Conservation (phyloP, 1,140 invertebrate species). For the Dendroctonus ponderosae region DNA sequence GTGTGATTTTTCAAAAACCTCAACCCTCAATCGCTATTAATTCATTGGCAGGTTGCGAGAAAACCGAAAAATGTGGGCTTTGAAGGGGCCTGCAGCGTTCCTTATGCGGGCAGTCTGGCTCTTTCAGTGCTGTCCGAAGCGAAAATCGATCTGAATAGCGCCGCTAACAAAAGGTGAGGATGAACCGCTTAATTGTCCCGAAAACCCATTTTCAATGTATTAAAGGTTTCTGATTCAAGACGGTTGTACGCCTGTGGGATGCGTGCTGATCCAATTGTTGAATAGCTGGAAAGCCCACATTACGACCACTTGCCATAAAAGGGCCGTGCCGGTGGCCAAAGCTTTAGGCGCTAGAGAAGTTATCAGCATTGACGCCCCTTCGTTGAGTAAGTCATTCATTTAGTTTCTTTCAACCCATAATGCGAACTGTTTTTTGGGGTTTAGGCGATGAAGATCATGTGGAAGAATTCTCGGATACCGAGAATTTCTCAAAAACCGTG, state of each 20-base stretch:
- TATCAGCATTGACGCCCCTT: constrained; percentile 43
- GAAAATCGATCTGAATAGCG: constrained; percentile 56
- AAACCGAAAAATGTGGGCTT: constrained; percentile 68
- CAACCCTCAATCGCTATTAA: not conserved
- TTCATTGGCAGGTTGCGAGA: constrained; percentile 48
- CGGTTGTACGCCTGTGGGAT: constrained; percentile 69
- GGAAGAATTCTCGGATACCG: not conserved
- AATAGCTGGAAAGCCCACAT: constrained; percentile 66
- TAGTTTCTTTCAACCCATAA: not conserved
- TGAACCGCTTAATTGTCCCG: not conserved
- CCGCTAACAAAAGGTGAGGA: constrained; percentile 59
- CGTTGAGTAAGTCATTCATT: not conserved
- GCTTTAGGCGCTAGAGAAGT: constrained; percentile 60
- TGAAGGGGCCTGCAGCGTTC: constrained; percentile 68
- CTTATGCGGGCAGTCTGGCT: constrained; percentile 68
- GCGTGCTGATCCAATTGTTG: constrained; percentile 69
- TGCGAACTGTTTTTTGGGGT: constrained; percentile 36
- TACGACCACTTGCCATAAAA: constrained; percentile 56
- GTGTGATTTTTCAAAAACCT: not conserved
- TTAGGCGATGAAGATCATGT: constrained; percentile 8
- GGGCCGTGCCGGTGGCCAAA: constrained; percentile 55
- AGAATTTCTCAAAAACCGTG: constrained; percentile 28
- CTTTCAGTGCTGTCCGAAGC: constrained; percentile 63
- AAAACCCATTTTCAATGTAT: constrained; percentile 30
- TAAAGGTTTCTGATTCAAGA: constrained; percentile 67